Evolutionary conservation across 2,888 invertebrate species (phyloP), one percentile per base, ranked within the genome.

Genomic region (Pristionchus mayeri): DNA sequence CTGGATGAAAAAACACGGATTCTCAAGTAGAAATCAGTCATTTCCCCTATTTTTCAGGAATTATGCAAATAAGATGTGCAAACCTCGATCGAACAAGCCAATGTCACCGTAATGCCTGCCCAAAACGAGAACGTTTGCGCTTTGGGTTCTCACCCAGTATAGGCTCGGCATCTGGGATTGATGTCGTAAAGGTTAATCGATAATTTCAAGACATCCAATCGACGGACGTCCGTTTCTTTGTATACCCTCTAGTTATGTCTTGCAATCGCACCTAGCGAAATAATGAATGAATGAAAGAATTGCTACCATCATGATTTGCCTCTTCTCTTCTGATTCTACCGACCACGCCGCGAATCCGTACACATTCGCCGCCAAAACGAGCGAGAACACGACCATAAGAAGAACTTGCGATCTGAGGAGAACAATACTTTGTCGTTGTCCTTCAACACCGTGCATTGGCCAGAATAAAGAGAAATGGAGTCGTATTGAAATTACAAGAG

Each of bases 261-360:
- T n/a, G n/a, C n/a, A n/a, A n/a, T n/a, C n/a, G n/a, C n/a, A n/a
- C n/a, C 50, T 2, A 16, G 50, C 50, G 50, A 2, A 2, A 11
- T 2, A 50, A 3, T 11, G 52, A 6, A 52, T 4, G 0, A 52
- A 52, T 4, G 6, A 52, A 2, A 3, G 2, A 52, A 52, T 52
- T 1, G 18, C 63, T 34, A 63, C 34, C 34, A 21, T 21, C 0
- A 63, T 7, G 30, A 63, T 63, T 1, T 63, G 21, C 7, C 18
- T 3, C 34, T n/a, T 63, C 18, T 63, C 63, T 1, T 13, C 16
- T 16, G 63, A 63, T 18, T 63, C 63, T 3, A 21, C 63, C 0
- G 63, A 34, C 63, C 63, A 63, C 1, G 63, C 63, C 0, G 34
- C 63, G 63, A 63, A 63, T 63, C 63, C 63, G 34, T 63, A 63